Conservation (phyloP, 2,888 invertebrate species). For the Mycalesis mineus region DNA sequence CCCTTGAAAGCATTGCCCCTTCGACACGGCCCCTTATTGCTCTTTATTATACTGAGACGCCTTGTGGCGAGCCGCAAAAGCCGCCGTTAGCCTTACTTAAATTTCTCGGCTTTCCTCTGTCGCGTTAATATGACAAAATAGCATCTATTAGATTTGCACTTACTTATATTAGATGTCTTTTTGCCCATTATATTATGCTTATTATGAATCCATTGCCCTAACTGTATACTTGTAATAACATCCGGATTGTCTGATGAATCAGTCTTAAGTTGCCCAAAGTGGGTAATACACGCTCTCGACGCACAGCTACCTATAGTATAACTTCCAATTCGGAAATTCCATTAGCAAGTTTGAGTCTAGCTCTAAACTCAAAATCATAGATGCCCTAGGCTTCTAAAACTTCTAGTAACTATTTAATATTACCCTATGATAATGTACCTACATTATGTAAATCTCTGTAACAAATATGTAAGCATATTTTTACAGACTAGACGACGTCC, state of each 20-base stretch:
- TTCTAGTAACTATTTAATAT: background rate
- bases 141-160: background rate
- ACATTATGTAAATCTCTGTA: background rate
- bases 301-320: constrained; percentile 21
- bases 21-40: background rate
- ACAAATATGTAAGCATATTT: too few relatives aligned
- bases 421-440: background rate
- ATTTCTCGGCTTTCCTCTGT: background rate
- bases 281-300: constrained; percentile 9
- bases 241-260: background rate
- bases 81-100: background rate
- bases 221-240: background rate
- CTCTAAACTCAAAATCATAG: constrained; percentile 2
- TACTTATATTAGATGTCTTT: too few relatives aligned
- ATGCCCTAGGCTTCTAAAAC: background rate
- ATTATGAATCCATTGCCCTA: too few relatives aligned
- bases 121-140: background rate
- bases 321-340: constrained; percentile 61
- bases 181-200: too few relatives aligned
- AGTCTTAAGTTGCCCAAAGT: background rate
- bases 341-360: constrained; percentile 50
- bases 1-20: constrained; percentile 1
- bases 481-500: too few relatives aligned
- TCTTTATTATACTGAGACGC: constrained; percentile 4
- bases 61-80: background rate